A percentile compares a stretch with the other conserved stretches of the same genome.
These are phyloP conservation scores for Neofelis nebulosa DNA, from an alignment of 2,113 vertebrate species.

Conservation along the genomic window DNA sequence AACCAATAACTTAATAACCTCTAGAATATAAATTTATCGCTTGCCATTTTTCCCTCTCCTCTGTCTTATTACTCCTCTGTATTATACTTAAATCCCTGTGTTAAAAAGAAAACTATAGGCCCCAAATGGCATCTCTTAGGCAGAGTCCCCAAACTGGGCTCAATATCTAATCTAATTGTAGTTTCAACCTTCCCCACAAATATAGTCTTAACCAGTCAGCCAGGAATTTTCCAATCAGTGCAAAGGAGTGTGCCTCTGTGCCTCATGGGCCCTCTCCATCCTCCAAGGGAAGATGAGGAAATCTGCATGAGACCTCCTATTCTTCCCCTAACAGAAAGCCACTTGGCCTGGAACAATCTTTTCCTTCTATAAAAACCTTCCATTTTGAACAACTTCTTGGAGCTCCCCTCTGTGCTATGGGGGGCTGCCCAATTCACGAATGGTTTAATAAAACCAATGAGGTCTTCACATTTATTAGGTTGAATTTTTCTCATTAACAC, in stretches of 20 bases:
- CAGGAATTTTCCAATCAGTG: not conserved
- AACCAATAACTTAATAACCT: not conserved
- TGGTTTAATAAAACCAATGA: not conserved
- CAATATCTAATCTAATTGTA: not conserved
- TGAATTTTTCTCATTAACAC: not conserved
- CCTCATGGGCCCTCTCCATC: not conserved
- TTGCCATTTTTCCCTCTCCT: not conserved
- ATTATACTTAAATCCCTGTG: not conserved
- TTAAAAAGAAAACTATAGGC: not conserved
- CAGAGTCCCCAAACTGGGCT: not conserved
- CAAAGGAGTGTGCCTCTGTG: fast-evolving
- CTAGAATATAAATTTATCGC: not conserved
- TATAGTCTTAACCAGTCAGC: not conserved
- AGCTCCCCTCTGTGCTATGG: not conserved
- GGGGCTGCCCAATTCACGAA: not conserved
- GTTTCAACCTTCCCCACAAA: not conserved
- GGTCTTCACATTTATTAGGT: not conserved
- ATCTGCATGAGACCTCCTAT: not conserved
- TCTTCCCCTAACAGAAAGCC: not conserved
- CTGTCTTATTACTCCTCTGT: not conserved
- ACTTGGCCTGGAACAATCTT: not conserved
- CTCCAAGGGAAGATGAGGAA: not conserved
- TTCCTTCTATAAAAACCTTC: not conserved
- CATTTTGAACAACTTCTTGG: not conserved
- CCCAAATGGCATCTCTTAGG: not conserved